A percentile compares a stretch with the other conserved stretches of the same genome.
These are phyloP conservation scores for Gallinago stenura DNA, from an alignment of 2,797 vertebrate species.

Conservation along the genomic window DNA sequence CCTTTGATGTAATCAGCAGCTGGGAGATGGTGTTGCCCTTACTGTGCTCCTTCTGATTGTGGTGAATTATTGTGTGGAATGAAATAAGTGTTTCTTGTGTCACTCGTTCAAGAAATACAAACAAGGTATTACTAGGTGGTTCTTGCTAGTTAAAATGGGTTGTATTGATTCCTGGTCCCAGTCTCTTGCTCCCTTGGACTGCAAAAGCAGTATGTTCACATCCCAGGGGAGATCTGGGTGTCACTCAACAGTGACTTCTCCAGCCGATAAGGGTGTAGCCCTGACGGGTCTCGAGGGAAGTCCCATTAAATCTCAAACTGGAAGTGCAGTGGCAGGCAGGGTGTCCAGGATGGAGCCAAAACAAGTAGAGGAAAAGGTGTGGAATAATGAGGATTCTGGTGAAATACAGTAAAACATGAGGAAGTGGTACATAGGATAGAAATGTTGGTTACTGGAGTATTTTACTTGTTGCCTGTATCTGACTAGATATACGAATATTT, in stretches of 20 bases:
- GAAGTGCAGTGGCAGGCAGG: not conserved
- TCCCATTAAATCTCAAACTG: not conserved
- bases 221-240: not conserved
- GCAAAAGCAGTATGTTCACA: not conserved
- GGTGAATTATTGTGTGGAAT: slow-evolving; percentile 82
- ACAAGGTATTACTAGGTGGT: slow-evolving; percentile 79
- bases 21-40: slow-evolving; percentile 83
- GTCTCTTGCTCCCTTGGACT: slow-evolving; percentile 19
- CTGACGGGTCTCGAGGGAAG: not conserved
- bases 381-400: not conserved
- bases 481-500: not conserved
- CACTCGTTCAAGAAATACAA: slow-evolving; percentile 82
- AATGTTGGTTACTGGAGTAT: not conserved
- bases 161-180: slow-evolving; percentile 64
- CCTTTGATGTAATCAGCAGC: slow-evolving; percentile 86
- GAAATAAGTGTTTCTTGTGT: slow-evolving; percentile 83
- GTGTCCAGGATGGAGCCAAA: not conserved
- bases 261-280: not conserved
- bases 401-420: not conserved
- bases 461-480: not conserved
- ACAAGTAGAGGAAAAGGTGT: not conserved
- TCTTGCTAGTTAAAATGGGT: slow-evolving; percentile 78
- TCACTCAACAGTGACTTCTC: slow-evolving; percentile 4
- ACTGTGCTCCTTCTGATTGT: slow-evolving; percentile 78
- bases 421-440: not conserved